Evolutionary conservation across 2,888 invertebrate species (phyloP), one percentile per base, ranked within the genome.

Genomic region (Malacosoma neustria): DNA sequence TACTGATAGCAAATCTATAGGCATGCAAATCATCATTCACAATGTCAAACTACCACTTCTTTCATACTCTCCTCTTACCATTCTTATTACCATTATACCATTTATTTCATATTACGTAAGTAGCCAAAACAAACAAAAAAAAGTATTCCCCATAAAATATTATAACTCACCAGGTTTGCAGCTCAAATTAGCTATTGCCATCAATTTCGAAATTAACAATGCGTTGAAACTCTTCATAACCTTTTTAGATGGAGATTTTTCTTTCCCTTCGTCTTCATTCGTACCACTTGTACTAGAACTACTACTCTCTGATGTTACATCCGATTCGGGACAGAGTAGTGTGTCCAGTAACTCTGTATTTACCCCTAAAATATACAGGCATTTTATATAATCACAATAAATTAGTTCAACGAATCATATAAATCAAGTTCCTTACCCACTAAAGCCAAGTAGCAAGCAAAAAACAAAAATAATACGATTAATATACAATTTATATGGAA

Each of bases 271-370:
- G 37, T 52, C 50, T 33, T 57, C 57, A 35, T 42, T 46, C 7
- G 41, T 40, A 30, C 39, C 39, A 12, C 41, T 42, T 0, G 40
- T 29, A 14, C 39, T 47, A 36, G 41, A 48, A 41, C 42, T 42
- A 29, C 41, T 45, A 15, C 37, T 45, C 4, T 40, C 35, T 5
- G 51, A 36, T 7, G 43, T 35, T 34, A 61, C 61, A 13, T 75
- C 74, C 4, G 55, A 48, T 40, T 89, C 90, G 2, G 93, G 91
- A 61, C 90, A 90, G 30, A 96, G 76, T 4, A 96, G 89, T 44
- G 92, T 89, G 54, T 95, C 93, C 49, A 96, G 80, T 40, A 95
- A 88, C 51, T 94, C 94, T 42, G 92, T 90, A 66, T 93, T 92
- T 7, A 97, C 91, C 41, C 96, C 97, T 97, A 65, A 36, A 61